Percentiles rank a stretch among this genome's conserved stretches.
These are phyloP conservation scores for Zaprionus capensis DNA, from an alignment of 1,140 invertebrate species.

Conservation along the genomic window DNA sequence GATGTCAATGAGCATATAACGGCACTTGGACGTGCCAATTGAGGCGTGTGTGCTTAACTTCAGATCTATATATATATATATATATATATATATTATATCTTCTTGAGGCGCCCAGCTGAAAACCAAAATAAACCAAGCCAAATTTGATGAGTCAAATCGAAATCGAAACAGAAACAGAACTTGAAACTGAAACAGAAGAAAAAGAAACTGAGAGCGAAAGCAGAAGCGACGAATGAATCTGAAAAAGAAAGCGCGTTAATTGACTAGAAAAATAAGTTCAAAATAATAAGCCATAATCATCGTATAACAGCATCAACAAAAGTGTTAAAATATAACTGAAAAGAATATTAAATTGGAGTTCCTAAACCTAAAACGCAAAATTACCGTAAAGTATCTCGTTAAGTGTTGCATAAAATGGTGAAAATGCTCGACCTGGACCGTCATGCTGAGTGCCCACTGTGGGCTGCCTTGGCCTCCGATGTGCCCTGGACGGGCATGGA, in stretches of 20 bases:
- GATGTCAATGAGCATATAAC: slow-evolving; percentile 81
- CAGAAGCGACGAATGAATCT: slow-evolving; percentile 14
- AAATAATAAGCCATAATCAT: slow-evolving; percentile 37
- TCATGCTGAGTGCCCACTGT: slow-evolving; percentile 86
- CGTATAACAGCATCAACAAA: background rate
- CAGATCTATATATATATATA: slow-evolving; percentile 30
- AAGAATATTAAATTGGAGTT: background rate
- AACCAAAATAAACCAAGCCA: slow-evolving; percentile 38
- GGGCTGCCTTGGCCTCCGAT: slow-evolving; percentile 86
- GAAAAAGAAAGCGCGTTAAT: slow-evolving; percentile 50
- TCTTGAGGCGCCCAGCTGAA: slow-evolving; percentile 25
- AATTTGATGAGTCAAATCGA: slow-evolving; percentile 63
- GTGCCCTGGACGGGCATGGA: slow-evolving; percentile 91
- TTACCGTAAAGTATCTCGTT: slow-evolving; percentile 19
- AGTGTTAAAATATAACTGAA: slow-evolving; percentile 7
- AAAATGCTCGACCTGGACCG: slow-evolving; percentile 87
- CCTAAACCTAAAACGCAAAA: slow-evolving; percentile 4
- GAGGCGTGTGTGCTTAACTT: slow-evolving; percentile 58
- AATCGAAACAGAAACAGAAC: slow-evolving; percentile 19
- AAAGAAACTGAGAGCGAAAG: slow-evolving; percentile 6
- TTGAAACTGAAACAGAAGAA: slow-evolving; percentile 32
- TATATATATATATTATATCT: slow-evolving; percentile 11
- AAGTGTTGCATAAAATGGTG: slow-evolving; percentile 74
- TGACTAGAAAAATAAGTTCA: slow-evolving; percentile 38
- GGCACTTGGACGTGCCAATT: slow-evolving; percentile 57